phyloP scores from a whole-genome alignment of 2,888 invertebrate species.

The Eilema sororculum region DNA sequence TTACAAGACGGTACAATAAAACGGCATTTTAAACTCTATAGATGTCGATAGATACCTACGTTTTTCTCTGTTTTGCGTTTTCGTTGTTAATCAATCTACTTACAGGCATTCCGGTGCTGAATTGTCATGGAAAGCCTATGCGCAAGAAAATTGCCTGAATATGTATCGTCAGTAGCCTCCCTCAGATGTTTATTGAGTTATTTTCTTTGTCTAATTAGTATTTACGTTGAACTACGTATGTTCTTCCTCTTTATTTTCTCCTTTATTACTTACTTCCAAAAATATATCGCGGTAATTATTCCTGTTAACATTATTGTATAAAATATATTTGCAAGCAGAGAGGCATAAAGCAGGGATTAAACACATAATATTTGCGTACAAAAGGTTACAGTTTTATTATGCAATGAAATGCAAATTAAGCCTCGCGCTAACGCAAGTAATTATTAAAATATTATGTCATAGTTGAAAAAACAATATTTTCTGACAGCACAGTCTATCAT shows the following conservation, averaged over 20 bases:
- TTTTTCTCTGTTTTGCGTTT: too few relatives aligned
- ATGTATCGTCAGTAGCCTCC: neutral
- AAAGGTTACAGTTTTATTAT: neutral
- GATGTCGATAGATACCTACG: too few relatives aligned
- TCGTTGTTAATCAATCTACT: too few relatives aligned
- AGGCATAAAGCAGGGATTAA: neutral
- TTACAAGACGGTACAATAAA: too few relatives aligned
- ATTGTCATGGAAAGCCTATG: neutral
- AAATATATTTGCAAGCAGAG: too few relatives aligned
- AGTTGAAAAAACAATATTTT: neutral
- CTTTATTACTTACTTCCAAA: too few relatives aligned
- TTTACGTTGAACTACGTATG: neutral
- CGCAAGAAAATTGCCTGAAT: neutral
- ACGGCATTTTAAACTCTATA: too few relatives aligned
- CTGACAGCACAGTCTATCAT: neutral
- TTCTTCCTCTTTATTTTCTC: too few relatives aligned
- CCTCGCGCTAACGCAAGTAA: neutral
- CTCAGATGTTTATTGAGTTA: neutral
- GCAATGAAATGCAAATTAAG: slow-evolving; percentile 7
- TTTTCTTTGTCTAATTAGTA: neutral
- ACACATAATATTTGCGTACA: neutral
- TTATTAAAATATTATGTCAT: slow-evolving; percentile 2
- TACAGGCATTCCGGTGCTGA: neutral
- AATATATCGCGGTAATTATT: too few relatives aligned
- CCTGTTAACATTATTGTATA: too few relatives aligned